Percentiles rank a stretch among this genome's conserved stretches.
Conservation (phyloP, 2,888 invertebrate genomes). For the Chrysotoxum bicinctum region DNA sequence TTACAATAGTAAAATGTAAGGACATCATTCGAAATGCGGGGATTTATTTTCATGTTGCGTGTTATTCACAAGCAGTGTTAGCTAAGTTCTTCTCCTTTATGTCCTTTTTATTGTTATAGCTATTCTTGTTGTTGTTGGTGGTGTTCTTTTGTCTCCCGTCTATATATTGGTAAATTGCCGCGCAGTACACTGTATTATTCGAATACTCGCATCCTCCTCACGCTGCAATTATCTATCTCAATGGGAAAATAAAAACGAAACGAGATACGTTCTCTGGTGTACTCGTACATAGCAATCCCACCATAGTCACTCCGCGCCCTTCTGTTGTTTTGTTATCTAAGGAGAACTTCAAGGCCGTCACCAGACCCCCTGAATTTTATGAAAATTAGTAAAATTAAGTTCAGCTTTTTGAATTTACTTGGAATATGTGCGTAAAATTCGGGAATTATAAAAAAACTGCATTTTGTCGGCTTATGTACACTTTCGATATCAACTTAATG, state of each 20-base stretch:
- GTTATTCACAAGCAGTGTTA: constrained; percentile 44
- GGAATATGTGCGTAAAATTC: too few species aligned
- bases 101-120: constrained; percentile 30
- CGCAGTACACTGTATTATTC: constrained; percentile 56
- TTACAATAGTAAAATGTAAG: constrained; percentile 16
- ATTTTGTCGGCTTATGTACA: too few species aligned
- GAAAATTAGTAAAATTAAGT: background rate
- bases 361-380: background rate
- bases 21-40: constrained; percentile 44
- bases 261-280: constrained; percentile 30
- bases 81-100: constrained; percentile 25
- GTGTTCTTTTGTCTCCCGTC: constrained; percentile 12
- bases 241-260: constrained; percentile 22
- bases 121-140: constrained; percentile 23
- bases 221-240: constrained; percentile 57
- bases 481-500: too few species aligned
- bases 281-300: background rate
- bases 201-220: constrained; percentile 43
- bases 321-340: background rate
- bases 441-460: too few species aligned
- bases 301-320: background rate
- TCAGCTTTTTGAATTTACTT: too few species aligned
- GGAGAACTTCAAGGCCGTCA: background rate
- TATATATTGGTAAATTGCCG: constrained; percentile 56
- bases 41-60: constrained; percentile 62